Base-by-base conservation (phyloP, 2,888 invertebrate species). In the Chymomyza amoena region DNA sequence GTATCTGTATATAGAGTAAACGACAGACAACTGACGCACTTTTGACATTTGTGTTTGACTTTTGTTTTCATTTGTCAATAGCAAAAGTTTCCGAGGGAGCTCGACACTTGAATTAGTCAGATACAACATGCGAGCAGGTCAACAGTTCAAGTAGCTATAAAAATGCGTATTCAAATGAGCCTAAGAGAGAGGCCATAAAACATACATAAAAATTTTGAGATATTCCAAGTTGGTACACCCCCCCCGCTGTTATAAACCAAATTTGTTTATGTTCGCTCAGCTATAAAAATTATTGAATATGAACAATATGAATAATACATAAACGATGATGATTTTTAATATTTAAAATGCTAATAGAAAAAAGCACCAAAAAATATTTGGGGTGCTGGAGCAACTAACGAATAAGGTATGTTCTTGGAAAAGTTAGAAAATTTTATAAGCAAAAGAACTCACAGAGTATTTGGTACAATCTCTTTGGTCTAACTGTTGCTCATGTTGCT, bases 261-360 rank as follows among this genome's bases (percentile, higher is more conserved):
- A 69, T 65, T 56, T 69, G 16, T 59, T 50, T 20, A 20, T 28
- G 39, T 1, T 16, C 18, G 10, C 39, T 57, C 45, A 72, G 68
- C 63, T 69, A 72, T 76, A 75, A 78, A 74, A 76, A 72, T 72
- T 68, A 63, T 72, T 73, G 75, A 80, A 74, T 87, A 79, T 81
- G 72, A 80, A 70, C 64, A 79, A 45, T 70, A 72, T 63, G 66
- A 76, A 72, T 76, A 77, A 68, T 56, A 66, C 64, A 66, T 64
- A 72, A 74, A 67, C 72, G 69, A 74, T 67, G 32, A 16, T 45
- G 13, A 59, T 71, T 69, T 69, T 67, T 61, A 69, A 71, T 70
- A 74, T 72, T 70, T 76, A 63, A 67, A 73, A 56, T 68, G 69
- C 70, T 63, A 57, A 16, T 61, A 69, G 52, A 72, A 72, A 60